These are phyloP conservation scores for Leptoteleia sp. DNA, from an alignment of 1,140 invertebrate species.

Conservation along the genomic window DNA sequence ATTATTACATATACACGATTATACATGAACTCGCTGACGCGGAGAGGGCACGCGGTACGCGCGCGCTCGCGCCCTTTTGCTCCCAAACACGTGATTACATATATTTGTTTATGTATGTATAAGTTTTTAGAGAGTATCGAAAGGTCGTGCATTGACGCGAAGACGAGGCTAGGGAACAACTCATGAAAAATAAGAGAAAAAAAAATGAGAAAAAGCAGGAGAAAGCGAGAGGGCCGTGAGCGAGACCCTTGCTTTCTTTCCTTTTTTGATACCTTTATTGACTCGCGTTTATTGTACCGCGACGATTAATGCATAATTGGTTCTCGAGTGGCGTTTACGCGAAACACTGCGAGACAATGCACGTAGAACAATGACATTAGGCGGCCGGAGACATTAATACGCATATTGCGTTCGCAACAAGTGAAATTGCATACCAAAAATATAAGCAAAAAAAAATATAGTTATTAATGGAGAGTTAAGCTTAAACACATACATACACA, in stretches of 20 bases:
- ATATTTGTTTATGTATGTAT: conserved; percentile 66
- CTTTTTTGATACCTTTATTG: conserved; percentile 5
- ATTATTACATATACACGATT: conserved; percentile 48
- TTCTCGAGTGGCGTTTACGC: too few relatives aligned
- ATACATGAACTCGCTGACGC: conserved; percentile 9
- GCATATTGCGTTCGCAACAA: conserved; percentile 61
- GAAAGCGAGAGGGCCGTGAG: conserved; percentile 18
- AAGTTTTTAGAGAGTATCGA: conserved; percentile 57
- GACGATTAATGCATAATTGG: background rate
- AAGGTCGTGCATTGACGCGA: conserved; percentile 16
- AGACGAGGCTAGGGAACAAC: conserved; percentile 11
- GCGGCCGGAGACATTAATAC: conserved; percentile 59
- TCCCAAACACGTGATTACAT: conserved; percentile 48
- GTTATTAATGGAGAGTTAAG: conserved; percentile 29
- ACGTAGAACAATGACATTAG: conserved; percentile 46
- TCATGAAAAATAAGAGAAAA: background rate
- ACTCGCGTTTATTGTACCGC: conserved; percentile 25
- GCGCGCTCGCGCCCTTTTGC: conserved; percentile 28
- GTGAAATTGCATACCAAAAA: conserved; percentile 59
- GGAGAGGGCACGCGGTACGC: conserved; percentile 17
- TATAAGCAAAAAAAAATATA: conserved; percentile 10
- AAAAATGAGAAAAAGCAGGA: conserved; percentile 12
- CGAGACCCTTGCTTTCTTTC: conserved; percentile 22
- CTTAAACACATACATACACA: conserved; percentile 19
- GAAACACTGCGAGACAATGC: background rate